These are phyloP conservation scores for Dissostichus mawsoni DNA, from an alignment of 2,113 vertebrate genomes.

Conservation along the genomic window DNA sequence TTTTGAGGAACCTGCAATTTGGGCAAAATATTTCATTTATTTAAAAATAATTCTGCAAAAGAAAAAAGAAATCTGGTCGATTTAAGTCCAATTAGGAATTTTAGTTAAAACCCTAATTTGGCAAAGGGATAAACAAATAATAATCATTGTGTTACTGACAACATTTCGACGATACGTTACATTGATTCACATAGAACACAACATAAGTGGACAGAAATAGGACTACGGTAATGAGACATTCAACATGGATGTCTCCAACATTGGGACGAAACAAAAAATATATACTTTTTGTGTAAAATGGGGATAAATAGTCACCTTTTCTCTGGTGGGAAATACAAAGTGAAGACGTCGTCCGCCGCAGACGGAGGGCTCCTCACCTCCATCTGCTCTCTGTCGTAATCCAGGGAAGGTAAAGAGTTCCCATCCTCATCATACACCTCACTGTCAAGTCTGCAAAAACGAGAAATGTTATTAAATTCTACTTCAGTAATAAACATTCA, in stretches of 20 bases:
- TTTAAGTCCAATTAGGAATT: no score
- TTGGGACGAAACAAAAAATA: background rate
- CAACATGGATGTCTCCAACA: conserved; percentile 39
- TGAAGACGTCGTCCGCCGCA: conserved; percentile 85
- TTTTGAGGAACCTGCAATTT: background rate
- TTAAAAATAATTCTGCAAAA: no score
- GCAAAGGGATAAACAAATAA: conserved; percentile 7
- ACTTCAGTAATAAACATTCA: no score
- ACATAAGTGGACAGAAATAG: conserved; percentile 67
- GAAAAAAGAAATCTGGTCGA: no score
- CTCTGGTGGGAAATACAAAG: conserved; percentile 87
- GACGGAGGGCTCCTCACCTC: conserved; percentile 87
- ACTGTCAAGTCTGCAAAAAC: conserved; percentile 87
- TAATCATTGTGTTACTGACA: conserved; percentile 30
- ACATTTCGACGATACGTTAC: conserved; percentile 55
- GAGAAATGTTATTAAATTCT: background rate
- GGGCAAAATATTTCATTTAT: background rate
- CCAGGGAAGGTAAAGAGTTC: conserved; percentile 88
- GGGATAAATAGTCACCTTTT: conserved; percentile 86
- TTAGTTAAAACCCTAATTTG: conserved; percentile 6
- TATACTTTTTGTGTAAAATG: background rate
- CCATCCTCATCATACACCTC: conserved; percentile 92
- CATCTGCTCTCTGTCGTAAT: conserved; percentile 88
- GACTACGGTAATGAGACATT: conserved; percentile 66
- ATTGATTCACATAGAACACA: conserved; percentile 62